These are phyloP conservation scores for Reticulitermes lucifugus DNA, from an alignment of 2,888 invertebrate species.

Conservation along the genomic window DNA sequence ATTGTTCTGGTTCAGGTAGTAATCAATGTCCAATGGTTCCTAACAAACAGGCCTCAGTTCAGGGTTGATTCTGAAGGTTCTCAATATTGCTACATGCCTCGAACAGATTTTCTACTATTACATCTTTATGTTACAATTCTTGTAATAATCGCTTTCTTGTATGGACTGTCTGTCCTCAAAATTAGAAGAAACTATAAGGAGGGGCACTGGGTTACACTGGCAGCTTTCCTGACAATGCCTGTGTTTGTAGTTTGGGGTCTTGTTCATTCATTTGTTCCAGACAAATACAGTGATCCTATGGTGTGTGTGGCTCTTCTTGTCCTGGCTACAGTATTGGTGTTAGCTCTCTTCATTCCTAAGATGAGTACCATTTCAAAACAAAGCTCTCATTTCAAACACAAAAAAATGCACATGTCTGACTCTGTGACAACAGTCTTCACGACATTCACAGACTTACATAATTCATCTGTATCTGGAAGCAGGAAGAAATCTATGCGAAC, in stretches of 20 bases:
- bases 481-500: slow-evolving; percentile 41
- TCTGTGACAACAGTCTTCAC: slow-evolving; percentile 58
- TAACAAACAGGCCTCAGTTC: slow-evolving; percentile 50
- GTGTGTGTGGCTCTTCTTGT: slow-evolving; percentile 58
- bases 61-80: slow-evolving; percentile 44
- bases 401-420: slow-evolving; percentile 57
- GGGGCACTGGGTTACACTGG: slow-evolving; percentile 58
- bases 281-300: slow-evolving; percentile 57
- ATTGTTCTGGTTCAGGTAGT: slow-evolving; percentile 59
- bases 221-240: slow-evolving; percentile 57
- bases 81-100: slow-evolving; percentile 56
- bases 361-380: slow-evolving; percentile 59
- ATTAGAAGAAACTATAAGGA: slow-evolving; percentile 60
- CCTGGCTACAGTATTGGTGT: slow-evolving; percentile 58
- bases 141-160: slow-evolving; percentile 57
- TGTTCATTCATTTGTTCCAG: slow-evolving; percentile 55
- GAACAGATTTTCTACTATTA: slow-evolving; percentile 57
- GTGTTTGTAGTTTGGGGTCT: slow-evolving; percentile 57
- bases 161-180: slow-evolving; percentile 59
- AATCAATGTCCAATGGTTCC: slow-evolving; percentile 58
- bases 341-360: slow-evolving; percentile 60
- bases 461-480: slow-evolving; percentile 34
- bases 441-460: slow-evolving; percentile 57
- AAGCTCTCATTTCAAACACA: slow-evolving; percentile 56
- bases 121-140: slow-evolving; percentile 58